A percentile compares a stretch with the other conserved stretches of the same genome.
Evolutionary conservation across 2,888 invertebrate species (phyloP).

Genomic region (Philereme transversata): DNA sequence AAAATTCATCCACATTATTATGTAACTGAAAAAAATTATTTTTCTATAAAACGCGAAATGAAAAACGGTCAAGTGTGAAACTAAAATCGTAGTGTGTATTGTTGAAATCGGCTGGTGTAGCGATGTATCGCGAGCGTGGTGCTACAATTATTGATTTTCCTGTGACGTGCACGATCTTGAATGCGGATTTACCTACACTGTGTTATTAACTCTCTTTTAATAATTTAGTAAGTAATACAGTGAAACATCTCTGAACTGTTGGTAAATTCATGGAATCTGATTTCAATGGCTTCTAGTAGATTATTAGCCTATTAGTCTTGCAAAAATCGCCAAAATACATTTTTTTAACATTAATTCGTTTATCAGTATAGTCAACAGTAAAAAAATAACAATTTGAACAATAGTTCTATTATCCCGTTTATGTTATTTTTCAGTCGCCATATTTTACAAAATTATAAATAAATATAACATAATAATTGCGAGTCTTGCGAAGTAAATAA

Average conservation of each 20-base stretch:
- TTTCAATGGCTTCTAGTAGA: constrained; percentile 28
- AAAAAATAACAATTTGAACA: neutral
- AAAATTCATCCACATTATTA: constrained; percentile 63
- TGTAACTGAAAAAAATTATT: constrained; percentile 63
- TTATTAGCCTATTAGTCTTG: too few species aligned
- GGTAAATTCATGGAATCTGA: constrained; percentile 3
- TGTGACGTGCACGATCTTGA: constrained; percentile 63
- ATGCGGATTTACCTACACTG: constrained; percentile 60
- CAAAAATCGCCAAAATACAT: too few species aligned
- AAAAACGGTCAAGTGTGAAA: constrained; percentile 38
- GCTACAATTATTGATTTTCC: constrained; percentile 71
- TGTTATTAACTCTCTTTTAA: constrained; percentile 62
- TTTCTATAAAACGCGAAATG: constrained; percentile 37
- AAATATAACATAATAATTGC: neutral
- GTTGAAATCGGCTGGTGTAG: constrained; percentile 34
- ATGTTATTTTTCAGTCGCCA: neutral
- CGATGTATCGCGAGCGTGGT: constrained; percentile 46
- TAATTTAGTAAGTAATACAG: constrained; percentile 50
- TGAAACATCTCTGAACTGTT: neutral
- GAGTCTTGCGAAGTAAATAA: too few species aligned
- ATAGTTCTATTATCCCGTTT: neutral
- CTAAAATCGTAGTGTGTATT: constrained; percentile 31
- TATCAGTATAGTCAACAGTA: neutral
- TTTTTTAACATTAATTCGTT: too few species aligned
- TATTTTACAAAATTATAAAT: neutral